These are phyloP conservation scores for Ditylenchus dipsaci DNA, from an alignment of 1,140 invertebrate genomes.

Conservation along the genomic window DNA sequence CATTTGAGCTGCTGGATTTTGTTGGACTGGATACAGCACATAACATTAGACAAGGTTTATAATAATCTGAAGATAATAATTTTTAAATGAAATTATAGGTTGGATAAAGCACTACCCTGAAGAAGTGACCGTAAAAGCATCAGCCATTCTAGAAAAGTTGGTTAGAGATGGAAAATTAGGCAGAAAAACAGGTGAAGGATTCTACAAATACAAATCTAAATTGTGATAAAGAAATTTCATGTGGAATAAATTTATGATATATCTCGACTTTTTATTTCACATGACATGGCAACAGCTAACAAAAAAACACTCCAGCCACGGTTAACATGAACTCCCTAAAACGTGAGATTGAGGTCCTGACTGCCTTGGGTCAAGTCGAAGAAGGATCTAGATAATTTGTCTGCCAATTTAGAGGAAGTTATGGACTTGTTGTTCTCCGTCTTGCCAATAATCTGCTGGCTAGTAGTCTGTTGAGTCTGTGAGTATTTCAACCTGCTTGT, in stretches of 20 bases:
- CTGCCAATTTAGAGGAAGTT: constrained; percentile 12
- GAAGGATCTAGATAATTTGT: constrained; percentile 27
- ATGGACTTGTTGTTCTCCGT: not conserved
- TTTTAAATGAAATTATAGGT: not conserved
- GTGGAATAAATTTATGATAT: too few species aligned
- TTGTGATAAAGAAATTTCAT: not conserved
- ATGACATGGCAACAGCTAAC: too few species aligned
- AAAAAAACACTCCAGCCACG: too few species aligned
- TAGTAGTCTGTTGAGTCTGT: too few species aligned
- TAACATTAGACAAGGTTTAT: not conserved
- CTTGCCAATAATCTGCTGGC: not conserved
- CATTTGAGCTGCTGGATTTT: not conserved
- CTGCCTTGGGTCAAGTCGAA: constrained; percentile 33
- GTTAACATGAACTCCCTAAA: too few species aligned
- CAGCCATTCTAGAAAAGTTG: constrained; percentile 68
- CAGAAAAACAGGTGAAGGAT: constrained; percentile 77
- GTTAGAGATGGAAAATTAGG: constrained; percentile 77
- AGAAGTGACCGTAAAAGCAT: constrained; percentile 68
- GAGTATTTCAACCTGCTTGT: too few species aligned
- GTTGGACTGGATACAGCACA: constrained; percentile 1
- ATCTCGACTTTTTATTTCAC: too few species aligned
- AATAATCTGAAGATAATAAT: not conserved
- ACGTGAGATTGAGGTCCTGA: too few species aligned
- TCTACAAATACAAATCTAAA: constrained; percentile 70
- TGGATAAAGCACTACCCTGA: constrained; percentile 5